Percentiles rank a stretch among this genome's conserved stretches.
Conservation (phyloP, 1,140 invertebrate genomes). For the Chironomus striatipennis region DNA sequence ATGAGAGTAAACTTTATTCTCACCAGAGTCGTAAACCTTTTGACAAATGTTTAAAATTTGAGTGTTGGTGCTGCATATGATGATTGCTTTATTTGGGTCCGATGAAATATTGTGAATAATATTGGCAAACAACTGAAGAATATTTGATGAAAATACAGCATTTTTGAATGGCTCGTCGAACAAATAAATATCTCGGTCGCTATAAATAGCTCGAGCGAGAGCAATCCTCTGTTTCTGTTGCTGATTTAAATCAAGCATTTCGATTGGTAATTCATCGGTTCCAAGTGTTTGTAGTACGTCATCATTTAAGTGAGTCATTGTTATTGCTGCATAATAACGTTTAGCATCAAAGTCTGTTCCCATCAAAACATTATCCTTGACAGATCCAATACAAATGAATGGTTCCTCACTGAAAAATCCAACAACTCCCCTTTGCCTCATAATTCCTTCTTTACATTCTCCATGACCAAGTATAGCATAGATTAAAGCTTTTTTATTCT, state of each 20-base stretch:
- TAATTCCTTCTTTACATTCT: slow-evolving; percentile 47
- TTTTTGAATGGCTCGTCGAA: slow-evolving; percentile 45
- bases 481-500: slow-evolving; percentile 55
- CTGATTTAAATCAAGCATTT: slow-evolving; percentile 40
- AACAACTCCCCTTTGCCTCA: slow-evolving; percentile 44
- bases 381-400: slow-evolving; percentile 52
- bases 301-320: slow-evolving; percentile 4
- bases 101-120: background rate
- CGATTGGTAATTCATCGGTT: slow-evolving; percentile 16
- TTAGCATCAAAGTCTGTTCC: slow-evolving; percentile 41
- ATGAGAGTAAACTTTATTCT: slow-evolving; percentile 7
- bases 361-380: slow-evolving; percentile 57
- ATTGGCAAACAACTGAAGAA: slow-evolving; percentile 16
- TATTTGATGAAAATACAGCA: slow-evolving; percentile 20
- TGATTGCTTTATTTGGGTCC: slow-evolving; percentile 9
- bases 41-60: slow-evolving; percentile 17
- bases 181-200: slow-evolving; percentile 44
- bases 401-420: slow-evolving; percentile 54
- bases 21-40: background rate
- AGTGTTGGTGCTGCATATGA: background rate
- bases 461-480: slow-evolving; percentile 48
- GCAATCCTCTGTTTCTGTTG: slow-evolving; percentile 52
- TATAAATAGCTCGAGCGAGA: slow-evolving; percentile 51
- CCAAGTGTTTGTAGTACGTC: background rate
- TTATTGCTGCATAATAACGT: slow-evolving; percentile 29